Base-by-base conservation (phyloP, 2,888 invertebrate species). In the Caenorhabditis afra region DNA sequence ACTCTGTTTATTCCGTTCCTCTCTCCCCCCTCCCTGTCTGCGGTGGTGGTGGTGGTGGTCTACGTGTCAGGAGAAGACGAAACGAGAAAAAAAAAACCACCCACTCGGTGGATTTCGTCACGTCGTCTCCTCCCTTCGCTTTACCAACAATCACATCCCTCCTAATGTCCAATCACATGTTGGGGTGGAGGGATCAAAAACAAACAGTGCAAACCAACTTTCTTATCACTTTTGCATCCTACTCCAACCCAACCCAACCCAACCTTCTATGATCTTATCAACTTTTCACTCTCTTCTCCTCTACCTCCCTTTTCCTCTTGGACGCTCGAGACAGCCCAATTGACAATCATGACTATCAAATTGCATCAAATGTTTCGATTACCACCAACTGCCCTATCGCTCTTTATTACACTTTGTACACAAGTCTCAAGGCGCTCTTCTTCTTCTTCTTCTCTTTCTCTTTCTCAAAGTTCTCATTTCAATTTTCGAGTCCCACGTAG, bases 341-440 rank as follows among this genome's bases (percentile, higher is more conserved):
- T 22, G 18, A 14, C 3, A 2, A 58, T 58, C 73, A 64, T 73
- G 64, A 73, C 73, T 73, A 73, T 73, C 73, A 58, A 73, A 73
- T 64, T 64, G 73, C 73, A 73, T 73, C 64, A 64, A 73, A 64
- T 73, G 64, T 73, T 73, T 64, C 64, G 7, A 73, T 58, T 64
- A 73, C 58, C 29, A 29, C 29, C 73, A 73, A 64, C 73, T 73
- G 64, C 58, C 53, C 44, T 47, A 22, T 45, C 45, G 16, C 52
- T 45, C 59, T 53, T 39, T 47, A 55, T 55, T 58, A 73, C 73
- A 73, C 64, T 73, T 73, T 73, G 64, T 64, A 64, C 64, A 64
- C 58, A 50, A 57, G 57, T 44, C n/a, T n/a, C n/a, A n/a, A n/a
- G n/a, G n/a, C 44, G 62, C 49, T 47, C 49, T 20, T 45, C 47